These are phyloP conservation scores for Morelia viridis DNA, from an alignment of 2,797 vertebrate genomes.

Conservation along the genomic window DNA sequence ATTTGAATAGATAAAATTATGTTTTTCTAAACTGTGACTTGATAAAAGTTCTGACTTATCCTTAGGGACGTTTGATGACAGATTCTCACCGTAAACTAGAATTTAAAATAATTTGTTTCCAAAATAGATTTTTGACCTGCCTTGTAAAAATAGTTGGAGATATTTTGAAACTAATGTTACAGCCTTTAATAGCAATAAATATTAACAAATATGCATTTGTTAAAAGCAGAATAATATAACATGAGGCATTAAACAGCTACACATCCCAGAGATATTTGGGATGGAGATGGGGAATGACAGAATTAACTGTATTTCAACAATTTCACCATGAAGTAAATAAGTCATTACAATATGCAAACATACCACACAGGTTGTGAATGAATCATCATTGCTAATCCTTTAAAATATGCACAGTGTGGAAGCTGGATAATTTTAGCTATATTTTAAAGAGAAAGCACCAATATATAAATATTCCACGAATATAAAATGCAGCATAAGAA, in stretches of 20 bases:
- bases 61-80: not conserved
- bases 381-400: not conserved
- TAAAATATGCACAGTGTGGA: not conserved
- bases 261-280: not conserved
- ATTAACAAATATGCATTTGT: not conserved
- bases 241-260: not conserved
- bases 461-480: not conserved
- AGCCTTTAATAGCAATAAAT: not conserved
- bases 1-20: not conserved
- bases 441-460: not conserved
- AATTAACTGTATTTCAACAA: not conserved
- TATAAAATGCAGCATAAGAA: not conserved
- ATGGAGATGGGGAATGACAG: not conserved
- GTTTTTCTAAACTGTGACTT: not conserved
- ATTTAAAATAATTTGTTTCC: not conserved
- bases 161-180: not conserved
- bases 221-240: not conserved
- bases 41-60: not conserved
- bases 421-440: not conserved
- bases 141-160: not conserved
- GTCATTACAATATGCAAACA: not conserved
- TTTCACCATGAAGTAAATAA: not conserved
- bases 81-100: not conserved
- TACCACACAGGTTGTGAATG: not conserved
- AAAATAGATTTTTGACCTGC: not conserved